These are phyloP conservation scores for Colossoma macropomum DNA, from an alignment of 2,113 vertebrate species.

Conservation along the genomic window DNA sequence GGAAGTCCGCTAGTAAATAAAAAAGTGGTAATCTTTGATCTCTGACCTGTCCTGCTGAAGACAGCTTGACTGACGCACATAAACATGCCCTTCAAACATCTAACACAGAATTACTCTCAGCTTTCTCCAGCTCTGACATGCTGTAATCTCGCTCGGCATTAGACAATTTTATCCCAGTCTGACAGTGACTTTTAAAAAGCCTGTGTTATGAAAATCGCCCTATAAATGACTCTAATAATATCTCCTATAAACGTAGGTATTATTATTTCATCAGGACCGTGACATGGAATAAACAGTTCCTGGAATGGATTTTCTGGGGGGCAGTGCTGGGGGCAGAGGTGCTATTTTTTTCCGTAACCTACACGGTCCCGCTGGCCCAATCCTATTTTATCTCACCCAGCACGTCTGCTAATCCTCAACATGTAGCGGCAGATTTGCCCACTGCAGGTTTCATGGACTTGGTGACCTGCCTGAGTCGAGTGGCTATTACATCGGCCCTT, in stretches of 20 bases:
- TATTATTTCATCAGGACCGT: constrained; percentile 38
- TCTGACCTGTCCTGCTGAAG: background rate
- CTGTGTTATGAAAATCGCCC: background rate
- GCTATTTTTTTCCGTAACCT: background rate
- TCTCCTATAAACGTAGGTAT: background rate
- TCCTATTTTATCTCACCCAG: constrained; percentile 10
- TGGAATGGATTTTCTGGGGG: constrained; percentile 7
- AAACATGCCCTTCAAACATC: constrained; percentile 6
- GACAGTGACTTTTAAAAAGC: constrained; percentile 10
- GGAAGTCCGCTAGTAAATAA: background rate
- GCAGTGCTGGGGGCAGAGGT: background rate
- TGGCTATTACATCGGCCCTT: background rate
- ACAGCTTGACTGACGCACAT: background rate
- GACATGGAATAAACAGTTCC: background rate
- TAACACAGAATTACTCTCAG: background rate
- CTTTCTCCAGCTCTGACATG: constrained; percentile 2
- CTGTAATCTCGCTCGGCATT: background rate
- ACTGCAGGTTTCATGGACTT: background rate
- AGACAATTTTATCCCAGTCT: constrained; percentile 1
- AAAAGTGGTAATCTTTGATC: constrained; percentile 1
- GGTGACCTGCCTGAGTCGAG: background rate
- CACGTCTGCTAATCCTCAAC: background rate
- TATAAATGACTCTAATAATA: constrained; percentile 35
- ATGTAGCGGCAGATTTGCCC: background rate
- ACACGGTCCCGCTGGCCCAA: background rate